Conservation (phyloP, 30 jellyfish, hydroid and myxozoan species). For the Catostylus mosaicus region DNA sequence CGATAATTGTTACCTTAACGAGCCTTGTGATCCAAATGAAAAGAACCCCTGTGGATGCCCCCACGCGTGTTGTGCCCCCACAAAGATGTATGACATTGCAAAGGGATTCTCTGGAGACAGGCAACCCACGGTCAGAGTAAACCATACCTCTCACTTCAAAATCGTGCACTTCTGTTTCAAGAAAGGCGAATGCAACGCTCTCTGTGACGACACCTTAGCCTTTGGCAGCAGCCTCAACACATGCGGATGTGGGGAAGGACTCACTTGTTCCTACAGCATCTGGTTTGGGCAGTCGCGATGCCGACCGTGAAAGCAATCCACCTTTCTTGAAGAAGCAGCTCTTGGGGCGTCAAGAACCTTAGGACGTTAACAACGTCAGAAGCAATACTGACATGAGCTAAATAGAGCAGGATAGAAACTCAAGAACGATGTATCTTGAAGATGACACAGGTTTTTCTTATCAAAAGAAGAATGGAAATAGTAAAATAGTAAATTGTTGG, state of each 20-base stretch:
- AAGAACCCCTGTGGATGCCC: constrained; percentile 62
- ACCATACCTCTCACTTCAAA: not conserved
- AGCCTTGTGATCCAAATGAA: constrained; percentile 46
- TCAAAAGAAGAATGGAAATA: too few relatives aligned
- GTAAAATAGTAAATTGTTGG: too few relatives aligned
- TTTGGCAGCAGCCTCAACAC: constrained; percentile 20
- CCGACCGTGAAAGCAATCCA: constrained; percentile 8
- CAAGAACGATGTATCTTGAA: too few relatives aligned
- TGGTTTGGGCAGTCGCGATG: constrained; percentile 35
- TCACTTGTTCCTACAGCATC: constrained; percentile 17
- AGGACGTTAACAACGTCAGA: too few relatives aligned
- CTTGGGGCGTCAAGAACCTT: too few relatives aligned
- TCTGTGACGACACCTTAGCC: constrained; percentile 46
- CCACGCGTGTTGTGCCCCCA: constrained; percentile 66
- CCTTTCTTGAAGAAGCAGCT: too few relatives aligned
- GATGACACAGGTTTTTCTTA: too few relatives aligned
- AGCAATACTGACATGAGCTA: too few relatives aligned
- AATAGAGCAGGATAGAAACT: too few relatives aligned
- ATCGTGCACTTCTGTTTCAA: constrained; percentile 45
- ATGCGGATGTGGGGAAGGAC: constrained; percentile 78
- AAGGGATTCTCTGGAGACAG: constrained; percentile 11
- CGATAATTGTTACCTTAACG: constrained; percentile 13
- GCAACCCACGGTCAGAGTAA: not conserved
- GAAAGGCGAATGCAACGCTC: constrained; percentile 47
- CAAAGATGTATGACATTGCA: constrained; percentile 11